Evolutionary conservation across 2,113 vertebrate genomes (phyloP), one percentile per base, ranked within the genome.

Genomic region (Ceratotherium simum): DNA sequence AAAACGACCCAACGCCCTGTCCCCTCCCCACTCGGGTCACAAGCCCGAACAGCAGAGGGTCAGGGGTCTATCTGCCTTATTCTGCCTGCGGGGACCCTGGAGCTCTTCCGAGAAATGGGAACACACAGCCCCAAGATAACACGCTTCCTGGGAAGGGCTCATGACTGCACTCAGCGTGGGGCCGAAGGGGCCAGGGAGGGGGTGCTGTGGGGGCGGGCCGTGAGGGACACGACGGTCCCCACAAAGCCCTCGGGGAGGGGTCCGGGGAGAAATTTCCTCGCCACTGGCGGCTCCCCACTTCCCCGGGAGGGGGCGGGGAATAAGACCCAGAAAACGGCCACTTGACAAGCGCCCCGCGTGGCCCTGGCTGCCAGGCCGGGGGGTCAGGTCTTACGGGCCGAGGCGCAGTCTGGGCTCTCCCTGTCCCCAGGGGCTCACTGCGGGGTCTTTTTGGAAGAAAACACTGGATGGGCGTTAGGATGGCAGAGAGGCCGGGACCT

Each of bases 81-180:
- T 54, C 18, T 27, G 76, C 29, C 58, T 46, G 14, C 0, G 3
- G 36, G 48, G 31, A 21, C 29, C 29, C 27, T 25, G 39, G 2
- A 25, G 39, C n/a, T 67, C n/a, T 72, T 42, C 60, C 6, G 21
- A 82, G 33, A 82, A 82, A 91, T 0, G 18, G n/a, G 5, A 16
- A 64, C 10, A 23, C 69, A 5, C 23, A 6, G 18, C 1, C 60
- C 42, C 16, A 20, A 4, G 17, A 27, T 8, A 13, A n/a, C 23
- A 5, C 18, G 46, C 46, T 16, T 25, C 56, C 64, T 4, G 54
- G 84, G 13, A 12, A 2, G 36, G 70, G 6, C 20, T 6, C 11
- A 8, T 20, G 9, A 4, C 1, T 1, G 3, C 8, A 0, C 65
- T 42, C 36, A 6, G 2, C n/a, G 3, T 0, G 78, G 58, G 2